Conservation (phyloP, 2,113 vertebrate genomes). For the Ploceus nigricollis region DNA sequence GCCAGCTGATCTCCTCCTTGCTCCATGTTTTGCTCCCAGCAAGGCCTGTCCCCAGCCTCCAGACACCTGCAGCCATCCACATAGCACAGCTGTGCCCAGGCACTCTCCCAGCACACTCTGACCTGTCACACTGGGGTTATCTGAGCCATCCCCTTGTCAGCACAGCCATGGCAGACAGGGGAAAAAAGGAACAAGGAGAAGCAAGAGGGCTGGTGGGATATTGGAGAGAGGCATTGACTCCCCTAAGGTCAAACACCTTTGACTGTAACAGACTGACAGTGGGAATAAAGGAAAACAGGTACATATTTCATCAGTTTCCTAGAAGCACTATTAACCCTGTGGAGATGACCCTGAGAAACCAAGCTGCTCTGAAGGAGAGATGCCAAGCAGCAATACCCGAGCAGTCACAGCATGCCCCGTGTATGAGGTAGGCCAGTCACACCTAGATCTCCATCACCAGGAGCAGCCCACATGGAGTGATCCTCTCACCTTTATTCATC, state of each 20-base stretch:
- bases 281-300: neutral
- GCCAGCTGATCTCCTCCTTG: neutral
- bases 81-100: neutral
- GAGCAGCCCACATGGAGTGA: fast-evolving
- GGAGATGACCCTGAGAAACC: neutral
- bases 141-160: neutral
- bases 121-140: neutral
- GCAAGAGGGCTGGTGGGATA: neutral
- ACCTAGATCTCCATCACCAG: neutral
- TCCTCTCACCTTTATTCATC: neutral
- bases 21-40: neutral
- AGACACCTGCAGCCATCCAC: neutral
- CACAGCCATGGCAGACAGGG: neutral
- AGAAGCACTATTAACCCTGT: neutral
- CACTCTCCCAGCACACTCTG: neutral
- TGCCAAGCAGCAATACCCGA: neutral
- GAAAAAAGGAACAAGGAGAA: neutral
- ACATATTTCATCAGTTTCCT: neutral
- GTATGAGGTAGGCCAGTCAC: neutral
- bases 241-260: neutral
- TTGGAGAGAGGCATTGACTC: neutral
- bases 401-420: fast-evolving
- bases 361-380: neutral
- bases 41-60: neutral
- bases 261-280: neutral